These are phyloP conservation scores for Pangasianodon hypophthalmus DNA, from an alignment of 2,113 vertebrate species.

Conservation along the genomic window DNA sequence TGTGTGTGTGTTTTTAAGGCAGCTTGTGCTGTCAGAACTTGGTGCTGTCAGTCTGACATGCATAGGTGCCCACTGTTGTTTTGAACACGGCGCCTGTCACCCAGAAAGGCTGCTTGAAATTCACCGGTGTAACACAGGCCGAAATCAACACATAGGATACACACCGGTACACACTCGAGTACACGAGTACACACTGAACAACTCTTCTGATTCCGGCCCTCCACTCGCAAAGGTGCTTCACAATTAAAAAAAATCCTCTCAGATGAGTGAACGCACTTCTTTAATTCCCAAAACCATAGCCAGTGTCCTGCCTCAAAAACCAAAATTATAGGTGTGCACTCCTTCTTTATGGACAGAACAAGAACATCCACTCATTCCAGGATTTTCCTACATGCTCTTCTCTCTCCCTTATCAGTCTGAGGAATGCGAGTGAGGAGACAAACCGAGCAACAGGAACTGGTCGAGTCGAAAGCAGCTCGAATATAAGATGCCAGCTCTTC, in stretches of 20 bases:
- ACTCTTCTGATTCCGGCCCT: conserved; percentile 18
- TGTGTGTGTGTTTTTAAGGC: conserved; percentile 55
- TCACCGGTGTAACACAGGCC: conserved; percentile 42
- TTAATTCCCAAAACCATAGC: not conserved
- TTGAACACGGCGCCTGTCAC: conserved; percentile 44
- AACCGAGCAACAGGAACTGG: not conserved
- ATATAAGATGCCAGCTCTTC: not conserved
- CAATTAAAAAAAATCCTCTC: not conserved
- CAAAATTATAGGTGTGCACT: not conserved
- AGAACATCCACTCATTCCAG: conserved; percentile 4
- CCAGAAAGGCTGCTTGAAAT: conserved; percentile 50
- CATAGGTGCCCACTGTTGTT: conserved; percentile 43
- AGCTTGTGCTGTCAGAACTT: conserved; percentile 41
- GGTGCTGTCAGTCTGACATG: conserved; percentile 48
- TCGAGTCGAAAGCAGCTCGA: conserved; percentile 17
- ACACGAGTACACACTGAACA: not conserved
- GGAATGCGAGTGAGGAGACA: conserved; percentile 25
- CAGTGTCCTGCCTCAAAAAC: not conserved
- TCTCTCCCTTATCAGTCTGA: not conserved
- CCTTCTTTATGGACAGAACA: not conserved
- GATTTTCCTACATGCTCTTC: not conserved
- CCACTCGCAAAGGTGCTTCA: conserved; percentile 11
- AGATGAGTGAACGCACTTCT: not conserved
- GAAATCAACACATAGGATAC: conserved; percentile 37
- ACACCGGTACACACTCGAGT: not conserved